A percentile compares a stretch with the other conserved stretches of the same genome.
These are phyloP conservation scores for Anastatus disparis DNA, from an alignment of 1,140 invertebrate species.

Conservation along the genomic window DNA sequence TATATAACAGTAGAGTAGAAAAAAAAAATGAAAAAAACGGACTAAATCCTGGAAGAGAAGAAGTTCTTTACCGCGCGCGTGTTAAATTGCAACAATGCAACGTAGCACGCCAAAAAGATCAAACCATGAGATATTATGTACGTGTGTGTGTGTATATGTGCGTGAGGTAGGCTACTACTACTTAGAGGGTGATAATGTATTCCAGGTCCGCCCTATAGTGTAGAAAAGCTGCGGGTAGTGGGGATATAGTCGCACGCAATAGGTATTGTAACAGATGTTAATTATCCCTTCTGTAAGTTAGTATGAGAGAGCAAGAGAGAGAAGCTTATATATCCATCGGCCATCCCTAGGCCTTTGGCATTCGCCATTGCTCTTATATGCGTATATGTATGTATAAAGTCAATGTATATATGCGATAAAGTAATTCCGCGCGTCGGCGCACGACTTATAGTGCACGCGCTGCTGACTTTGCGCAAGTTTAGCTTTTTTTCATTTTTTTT, in stretches of 20 bases:
- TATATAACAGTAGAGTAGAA: no score
- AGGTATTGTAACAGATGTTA: slow-evolving; percentile 43
- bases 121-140: slow-evolving; percentile 46
- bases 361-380: slow-evolving; percentile 16
- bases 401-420: slow-evolving; percentile 37
- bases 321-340: slow-evolving; percentile 17
- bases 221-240: slow-evolving; percentile 14
- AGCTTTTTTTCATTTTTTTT: not conserved
- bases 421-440: slow-evolving; percentile 32
- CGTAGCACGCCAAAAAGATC: slow-evolving; percentile 60
- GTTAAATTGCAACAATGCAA: slow-evolving; percentile 42
- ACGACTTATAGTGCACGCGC: slow-evolving; percentile 16
- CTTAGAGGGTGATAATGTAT: slow-evolving; percentile 37
- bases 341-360: slow-evolving; percentile 17
- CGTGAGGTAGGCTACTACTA: slow-evolving; percentile 30
- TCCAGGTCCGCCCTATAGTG: slow-evolving; percentile 29
- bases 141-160: slow-evolving; percentile 30
- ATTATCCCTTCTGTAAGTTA: slow-evolving; percentile 31
- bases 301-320: not conserved
- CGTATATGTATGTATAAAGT: not conserved
- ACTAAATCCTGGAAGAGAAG: slow-evolving; percentile 34
- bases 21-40: slow-evolving; percentile 19
- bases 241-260: slow-evolving; percentile 23
- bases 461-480: slow-evolving; percentile 14
- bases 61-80: slow-evolving; percentile 17